A percentile compares a stretch with the other conserved stretches of the same genome.
phyloP scores from a whole-genome alignment of 2,888 invertebrate genomes.

The Limnephilus lunatus region DNA sequence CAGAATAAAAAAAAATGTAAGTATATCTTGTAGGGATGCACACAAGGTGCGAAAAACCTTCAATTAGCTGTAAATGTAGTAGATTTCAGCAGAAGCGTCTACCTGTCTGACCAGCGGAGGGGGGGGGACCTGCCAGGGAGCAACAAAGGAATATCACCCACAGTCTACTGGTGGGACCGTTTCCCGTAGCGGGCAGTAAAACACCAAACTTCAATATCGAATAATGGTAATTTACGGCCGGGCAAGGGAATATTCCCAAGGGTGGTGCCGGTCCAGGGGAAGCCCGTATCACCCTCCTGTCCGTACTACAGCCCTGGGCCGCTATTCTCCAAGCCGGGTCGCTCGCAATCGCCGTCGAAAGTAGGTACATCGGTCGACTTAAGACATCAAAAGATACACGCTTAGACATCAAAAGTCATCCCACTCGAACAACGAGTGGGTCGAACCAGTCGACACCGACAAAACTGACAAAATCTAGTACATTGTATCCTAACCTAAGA shows the following conservation, averaged over 20 bases:
- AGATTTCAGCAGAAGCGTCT: conserved; percentile 36
- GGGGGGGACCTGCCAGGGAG: neutral
- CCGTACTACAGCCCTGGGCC: neutral
- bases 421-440: too few species aligned
- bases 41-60: neutral
- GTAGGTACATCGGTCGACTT: too few species aligned
- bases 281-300: neutral
- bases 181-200: conserved; percentile 54
- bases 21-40: neutral
- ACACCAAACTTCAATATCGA: conserved; percentile 65
- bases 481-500: too few species aligned
- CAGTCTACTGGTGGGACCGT: conserved; percentile 17
- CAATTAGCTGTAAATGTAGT: conserved; percentile 5
- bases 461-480: too few species aligned
- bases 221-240: conserved; percentile 65
- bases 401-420: too few species aligned
- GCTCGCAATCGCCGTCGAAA: too few species aligned
- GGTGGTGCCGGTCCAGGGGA: conserved; percentile 6
- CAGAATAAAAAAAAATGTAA: neutral
- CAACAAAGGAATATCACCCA: conserved; percentile 49
- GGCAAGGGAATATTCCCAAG: conserved; percentile 38
- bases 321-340: too few species aligned
- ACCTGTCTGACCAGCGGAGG: conserved; percentile 19
- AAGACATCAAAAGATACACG: too few species aligned
- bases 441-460: too few species aligned